Base-by-base conservation (phyloP, 2,888 invertebrate species). In the Heliconius hortense region DNA sequence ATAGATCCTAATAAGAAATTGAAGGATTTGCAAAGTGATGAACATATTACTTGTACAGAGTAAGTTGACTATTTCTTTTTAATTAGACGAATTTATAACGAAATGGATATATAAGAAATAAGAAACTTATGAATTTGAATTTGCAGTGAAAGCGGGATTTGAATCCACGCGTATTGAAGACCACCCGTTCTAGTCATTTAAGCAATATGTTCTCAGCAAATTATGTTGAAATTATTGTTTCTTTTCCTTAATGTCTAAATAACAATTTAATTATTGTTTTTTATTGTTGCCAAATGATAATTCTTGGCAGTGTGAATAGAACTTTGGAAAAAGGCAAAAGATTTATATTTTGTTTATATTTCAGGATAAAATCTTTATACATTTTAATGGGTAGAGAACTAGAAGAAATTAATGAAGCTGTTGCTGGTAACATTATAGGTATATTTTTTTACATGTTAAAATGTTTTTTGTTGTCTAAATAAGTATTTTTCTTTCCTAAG, bases 301-400 rank as follows among this genome's bases (percentile, higher is more conserved):
- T 43, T 43, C 43, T 43, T 43, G 15, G 43, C 4, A 43, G 1
- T 43, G 15, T 43, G 15, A 43, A 43, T 5, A 43, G 15, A 15
- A 43, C 31, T 31, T n/a, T 2, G 18, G n/a, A 28, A 35, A 31
- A 31, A 43, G n/a, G 10, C 11, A n/a, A 10, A 56, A n/a, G 8
- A 21, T 18, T 56, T 56, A 5, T 21, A 56, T 56, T 24, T 56
- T 18, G 21, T 21, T 56, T 53, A 11, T 53, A 7, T 92, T 89
- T 67, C 87, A 94, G 94, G 78, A 95, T 99, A 18, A 95, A 96
- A 69, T 96, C 97, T 78, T 90, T 99, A 1, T 99, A 98, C 86
- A 93, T 98, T 81, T 94, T 99, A 77, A 98, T 99, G 97, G 99
- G 99, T 11, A 95, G 98, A 81, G 99, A 99, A 84, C 88, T 99